Base-by-base conservation (phyloP, 2,113 vertebrate species). In the Amazona guildingii region DNA sequence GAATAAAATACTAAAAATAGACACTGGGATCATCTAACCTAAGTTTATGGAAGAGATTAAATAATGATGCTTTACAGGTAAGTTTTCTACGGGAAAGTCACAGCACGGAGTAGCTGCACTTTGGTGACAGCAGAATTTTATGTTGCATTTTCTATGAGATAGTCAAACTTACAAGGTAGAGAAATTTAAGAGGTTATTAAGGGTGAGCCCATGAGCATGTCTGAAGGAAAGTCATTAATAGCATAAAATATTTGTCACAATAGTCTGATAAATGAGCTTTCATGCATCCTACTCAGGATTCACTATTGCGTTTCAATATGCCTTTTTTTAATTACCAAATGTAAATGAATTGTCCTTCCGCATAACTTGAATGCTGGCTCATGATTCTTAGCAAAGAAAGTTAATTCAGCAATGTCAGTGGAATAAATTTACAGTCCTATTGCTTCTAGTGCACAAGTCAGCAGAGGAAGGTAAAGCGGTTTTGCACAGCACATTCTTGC, bases 191-290 rank as follows among this genome's bases (percentile, higher is more conserved):
- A 87, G 43, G 64, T 69, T 91, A 46, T 59, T 82, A 87, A 96
- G 69, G 92, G 55, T 41, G 3, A 93, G 44, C 59, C 86, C 88
- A 68, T 67, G 86, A 92, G 93, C 88, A 88, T 77, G 85, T 96
- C 93, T 92, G 81, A 93, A 94, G 78, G 72, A 74, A 95, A 96
- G 91, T 90, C 92, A 92, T 96, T 93, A 96, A 93, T 62, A 83
- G 87, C 61, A 84, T 77, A 94, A 97, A 96, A 96, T 92, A 72
- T 86, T 93, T 20, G 35, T 95, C 88, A 89, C 96, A 96, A 92
- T 95, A 86, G 80, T 61, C 90, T 95, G 96, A 96, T 96, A 96
- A 96, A 97, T 94, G 90, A 94, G 92, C 95, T 96, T 96, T 95
- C 94, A 87, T 51, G 91, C 75, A 90, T 78, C 82, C 78, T 83